Conservation (phyloP, 2,113 vertebrate species). For the Elanoides forficatus region DNA sequence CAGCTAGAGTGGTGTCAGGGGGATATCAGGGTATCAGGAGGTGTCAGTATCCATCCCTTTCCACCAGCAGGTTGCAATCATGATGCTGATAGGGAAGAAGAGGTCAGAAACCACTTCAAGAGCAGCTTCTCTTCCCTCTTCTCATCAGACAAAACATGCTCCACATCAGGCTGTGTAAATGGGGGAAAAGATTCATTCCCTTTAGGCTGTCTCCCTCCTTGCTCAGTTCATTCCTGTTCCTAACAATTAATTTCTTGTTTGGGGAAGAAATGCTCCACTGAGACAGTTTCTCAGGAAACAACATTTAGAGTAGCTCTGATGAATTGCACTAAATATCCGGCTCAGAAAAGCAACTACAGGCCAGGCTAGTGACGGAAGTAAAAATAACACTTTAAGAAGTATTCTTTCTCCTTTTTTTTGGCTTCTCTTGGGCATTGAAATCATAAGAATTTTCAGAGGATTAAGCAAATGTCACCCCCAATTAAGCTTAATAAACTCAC, state of each 20-base stretch:
- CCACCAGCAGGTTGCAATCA: not conserved
- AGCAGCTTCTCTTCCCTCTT: not conserved
- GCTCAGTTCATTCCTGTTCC: not conserved
- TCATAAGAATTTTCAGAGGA: not conserved
- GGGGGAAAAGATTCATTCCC: not conserved
- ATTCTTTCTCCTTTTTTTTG: not conserved
- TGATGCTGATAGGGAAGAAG: not conserved
- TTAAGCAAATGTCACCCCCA: not conserved
- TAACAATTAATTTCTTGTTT: not conserved
- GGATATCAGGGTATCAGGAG: not conserved
- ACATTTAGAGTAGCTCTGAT: not conserved
- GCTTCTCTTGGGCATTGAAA: not conserved
- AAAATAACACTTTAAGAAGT: not conserved
- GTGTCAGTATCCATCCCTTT: not conserved
- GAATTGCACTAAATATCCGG: not conserved
- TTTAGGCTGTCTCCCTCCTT: not conserved
- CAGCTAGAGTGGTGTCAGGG: not conserved
- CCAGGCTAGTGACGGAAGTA: not conserved
- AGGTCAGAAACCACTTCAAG: not conserved
- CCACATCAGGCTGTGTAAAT: not conserved
- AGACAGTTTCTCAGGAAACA: not conserved
- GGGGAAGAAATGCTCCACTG: not conserved
- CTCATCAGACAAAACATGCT: not conserved
- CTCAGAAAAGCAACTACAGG: not conserved
- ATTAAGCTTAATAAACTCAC: not conserved